A percentile compares a stretch with the other conserved stretches of the same genome.
Evolutionary conservation across 1,140 invertebrate genomes (phyloP).

Genomic region (Theocolax elegans): DNA sequence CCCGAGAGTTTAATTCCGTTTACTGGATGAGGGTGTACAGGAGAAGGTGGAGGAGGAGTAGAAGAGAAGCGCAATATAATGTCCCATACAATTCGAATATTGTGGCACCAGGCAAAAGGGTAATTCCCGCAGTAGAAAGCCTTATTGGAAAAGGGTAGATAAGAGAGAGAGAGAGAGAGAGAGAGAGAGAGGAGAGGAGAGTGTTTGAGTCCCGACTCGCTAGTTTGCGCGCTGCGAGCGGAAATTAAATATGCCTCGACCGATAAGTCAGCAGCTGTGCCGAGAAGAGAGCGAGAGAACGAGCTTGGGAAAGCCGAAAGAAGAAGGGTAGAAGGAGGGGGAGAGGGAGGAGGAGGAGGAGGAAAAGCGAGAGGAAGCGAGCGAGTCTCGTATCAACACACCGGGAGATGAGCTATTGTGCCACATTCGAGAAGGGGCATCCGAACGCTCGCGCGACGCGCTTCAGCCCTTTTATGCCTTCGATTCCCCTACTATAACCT

Average conservation of each 20-base stretch:
- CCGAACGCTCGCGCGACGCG: constrained; percentile 48
- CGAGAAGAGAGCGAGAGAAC: background rate
- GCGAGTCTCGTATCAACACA: constrained; percentile 58
- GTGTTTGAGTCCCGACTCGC: too few relatives aligned
- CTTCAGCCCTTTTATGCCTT: too few relatives aligned
- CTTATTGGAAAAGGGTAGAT: constrained; percentile 68
- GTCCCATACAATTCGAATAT: constrained; percentile 59
- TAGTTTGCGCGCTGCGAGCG: constrained; percentile 51
- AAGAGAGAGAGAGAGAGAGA: constrained; percentile 54
- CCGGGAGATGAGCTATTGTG: constrained; percentile 68
- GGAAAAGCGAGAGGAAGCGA: background rate
- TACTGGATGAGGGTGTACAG: too few relatives aligned
- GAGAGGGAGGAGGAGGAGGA: background rate
- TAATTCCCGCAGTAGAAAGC: constrained; percentile 61
- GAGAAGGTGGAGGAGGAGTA: too few relatives aligned
- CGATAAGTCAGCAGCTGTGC: constrained; percentile 64
- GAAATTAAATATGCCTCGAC: constrained; percentile 69
- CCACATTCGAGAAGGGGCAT: constrained; percentile 48
- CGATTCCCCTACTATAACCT: too few relatives aligned
- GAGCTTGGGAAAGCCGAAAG: background rate
- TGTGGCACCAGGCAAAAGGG: constrained; percentile 56
- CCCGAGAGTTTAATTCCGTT: too few relatives aligned
- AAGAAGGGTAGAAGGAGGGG: background rate
- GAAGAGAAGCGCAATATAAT: constrained; percentile 46
- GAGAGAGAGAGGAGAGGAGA: too few relatives aligned